Evolutionary conservation across 2,888 invertebrate genomes (phyloP), one percentile per base, ranked within the genome.

Genomic region (Macaria notata): DNA sequence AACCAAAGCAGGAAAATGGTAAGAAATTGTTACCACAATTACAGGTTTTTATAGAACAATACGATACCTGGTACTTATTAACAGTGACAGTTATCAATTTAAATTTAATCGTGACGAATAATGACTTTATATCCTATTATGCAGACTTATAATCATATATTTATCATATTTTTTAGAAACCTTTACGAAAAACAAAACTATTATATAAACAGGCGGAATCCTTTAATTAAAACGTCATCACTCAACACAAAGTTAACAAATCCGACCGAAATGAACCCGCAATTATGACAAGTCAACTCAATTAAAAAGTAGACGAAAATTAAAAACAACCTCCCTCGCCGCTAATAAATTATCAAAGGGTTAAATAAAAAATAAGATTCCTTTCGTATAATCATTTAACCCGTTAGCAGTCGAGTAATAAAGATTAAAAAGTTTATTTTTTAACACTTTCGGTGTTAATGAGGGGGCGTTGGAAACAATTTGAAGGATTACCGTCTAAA

Each of bases 361-460:
- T 86, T 84, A 81, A 77, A 75, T 79, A 83, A 83, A 88, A 90
- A 87, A 86, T 80, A 81, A 82, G 83, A 83, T 82, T 79, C 80
- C 62, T 87, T 86, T 85, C 78, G 84, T 83, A 82, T 90, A 88
- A 90, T 87, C 88, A 88, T 88, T 78, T 90, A 90, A 91, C 87
- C 83, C 89, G 88, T 90, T 91, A 91, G 83, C 88, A 83, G 85
- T 83, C 78, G 81, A 86, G 88, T 89, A 89, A 91, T 91, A 91
- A 91, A 91, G 91, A 91, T 91, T 91, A 91, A 91, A 89, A 91
- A 91, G 90, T 90, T 90, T 88, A 88, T 88, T 88, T 88, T 89
- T 91, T 90, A 91, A 91, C 91, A 91, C 91, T 91, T 87, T 88
- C 81, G 84, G 91, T 86, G 91, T 84, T 91, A 91, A 91, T 91